Percentiles rank a stretch among this genome's conserved stretches.
phyloP scores from a whole-genome alignment of 2,797 vertebrate species.

The Catostomus latipinnis region DNA sequence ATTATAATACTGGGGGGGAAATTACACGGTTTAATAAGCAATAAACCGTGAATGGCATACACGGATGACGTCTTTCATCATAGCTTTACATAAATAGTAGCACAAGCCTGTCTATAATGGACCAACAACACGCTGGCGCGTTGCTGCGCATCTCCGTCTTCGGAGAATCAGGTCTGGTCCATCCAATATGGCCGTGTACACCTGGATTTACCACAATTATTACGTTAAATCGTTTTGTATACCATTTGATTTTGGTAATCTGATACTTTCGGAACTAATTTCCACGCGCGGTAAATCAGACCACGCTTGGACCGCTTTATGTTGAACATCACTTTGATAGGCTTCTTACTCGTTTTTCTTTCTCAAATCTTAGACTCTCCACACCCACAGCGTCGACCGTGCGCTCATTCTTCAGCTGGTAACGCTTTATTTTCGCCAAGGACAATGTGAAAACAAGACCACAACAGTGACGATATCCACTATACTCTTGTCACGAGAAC shows the following conservation, averaged over 20 bases:
- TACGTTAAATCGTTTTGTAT: constrained; percentile 10
- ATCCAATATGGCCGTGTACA: constrained; percentile 59
- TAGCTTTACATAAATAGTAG: constrained; percentile 3
- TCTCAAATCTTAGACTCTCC: constrained; percentile 8
- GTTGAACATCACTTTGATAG: background rate
- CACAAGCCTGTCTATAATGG: background rate
- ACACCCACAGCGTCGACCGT: constrained; percentile 33
- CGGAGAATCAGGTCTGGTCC: constrained; percentile 44
- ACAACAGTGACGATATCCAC: background rate
- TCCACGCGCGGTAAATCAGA: background rate
- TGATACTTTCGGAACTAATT: background rate
- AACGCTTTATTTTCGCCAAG: constrained; percentile 26
- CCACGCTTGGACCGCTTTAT: background rate
- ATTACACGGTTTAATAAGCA: background rate
- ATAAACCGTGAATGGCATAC: background rate
- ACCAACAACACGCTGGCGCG: constrained; percentile 17
- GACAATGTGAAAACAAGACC: background rate
- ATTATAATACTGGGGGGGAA: background rate
- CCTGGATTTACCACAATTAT: constrained; percentile 14
- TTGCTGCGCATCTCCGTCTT: constrained; percentile 31
- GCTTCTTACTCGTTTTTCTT: background rate
- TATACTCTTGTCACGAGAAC: background rate
- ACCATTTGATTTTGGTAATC: background rate
- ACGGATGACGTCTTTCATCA: background rate
- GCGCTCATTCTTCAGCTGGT: constrained; percentile 17